A percentile compares a stretch with the other conserved stretches of the same genome.
Conservation (phyloP, 2,888 invertebrate genomes). For the Ophraella communa region DNA sequence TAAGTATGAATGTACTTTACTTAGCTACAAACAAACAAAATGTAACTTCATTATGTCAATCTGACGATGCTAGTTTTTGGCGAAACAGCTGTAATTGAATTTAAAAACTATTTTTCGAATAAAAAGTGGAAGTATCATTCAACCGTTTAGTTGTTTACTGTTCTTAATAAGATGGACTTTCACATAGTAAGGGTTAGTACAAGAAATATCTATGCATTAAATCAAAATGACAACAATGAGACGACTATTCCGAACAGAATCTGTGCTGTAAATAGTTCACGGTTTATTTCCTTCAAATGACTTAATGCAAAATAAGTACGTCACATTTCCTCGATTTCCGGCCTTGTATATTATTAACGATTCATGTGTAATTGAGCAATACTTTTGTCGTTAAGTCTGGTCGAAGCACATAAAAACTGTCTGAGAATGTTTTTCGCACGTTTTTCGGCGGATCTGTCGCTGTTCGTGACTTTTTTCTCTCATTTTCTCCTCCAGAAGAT, state of each 20-base stretch:
- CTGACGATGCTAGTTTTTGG: no score
- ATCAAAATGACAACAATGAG: not conserved
- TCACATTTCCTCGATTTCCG: not conserved
- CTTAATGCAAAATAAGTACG: not conserved
- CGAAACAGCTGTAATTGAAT: no score
- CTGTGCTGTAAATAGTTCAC: not conserved
- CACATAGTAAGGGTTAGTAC: no score
- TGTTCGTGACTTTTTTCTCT: constrained; percentile 7
- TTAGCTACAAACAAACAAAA: no score
- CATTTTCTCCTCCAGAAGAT: constrained; percentile 9
- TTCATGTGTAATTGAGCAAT: constrained; percentile 37
- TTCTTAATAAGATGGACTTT: no score
- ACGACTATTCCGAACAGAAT: not conserved
- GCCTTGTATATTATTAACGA: constrained; percentile 26
- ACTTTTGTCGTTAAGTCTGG: constrained; percentile 38
- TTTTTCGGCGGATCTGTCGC: constrained; percentile 24
- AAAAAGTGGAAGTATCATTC: no score
- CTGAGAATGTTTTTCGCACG: constrained; percentile 33
- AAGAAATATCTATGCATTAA: no score
- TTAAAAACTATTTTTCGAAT: no score
- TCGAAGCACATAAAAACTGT: constrained; percentile 37
- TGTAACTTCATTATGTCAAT: no score
- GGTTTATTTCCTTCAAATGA: not conserved
- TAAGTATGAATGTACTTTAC: no score
- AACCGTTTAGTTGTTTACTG: no score